These are phyloP conservation scores for Gobio occitaniae DNA, from an alignment of 2,797 vertebrate genomes.

Conservation along the genomic window DNA sequence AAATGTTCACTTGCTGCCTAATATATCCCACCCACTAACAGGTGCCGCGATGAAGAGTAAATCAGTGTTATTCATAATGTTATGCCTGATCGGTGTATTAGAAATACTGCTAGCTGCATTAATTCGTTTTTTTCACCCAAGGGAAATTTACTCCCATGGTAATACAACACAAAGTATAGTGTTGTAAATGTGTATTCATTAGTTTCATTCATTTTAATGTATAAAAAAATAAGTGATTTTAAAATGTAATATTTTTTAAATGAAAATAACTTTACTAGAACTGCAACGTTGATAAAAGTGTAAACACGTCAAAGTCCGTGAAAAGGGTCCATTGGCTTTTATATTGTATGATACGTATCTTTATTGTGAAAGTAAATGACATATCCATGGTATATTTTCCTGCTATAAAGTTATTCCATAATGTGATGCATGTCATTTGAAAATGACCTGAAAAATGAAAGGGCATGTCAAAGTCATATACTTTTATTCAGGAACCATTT, in stretches of 20 bases:
- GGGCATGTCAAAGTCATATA: slow-evolving; percentile 32
- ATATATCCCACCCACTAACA: no score
- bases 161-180: not conserved
- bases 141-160: not conserved
- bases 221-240: no score
- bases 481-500: slow-evolving; percentile 52
- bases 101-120: not conserved
- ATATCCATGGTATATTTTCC: not conserved
- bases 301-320: not conserved
- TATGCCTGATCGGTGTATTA: not conserved
- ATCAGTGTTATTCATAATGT: no score
- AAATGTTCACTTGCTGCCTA: no score
- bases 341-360: not conserved
- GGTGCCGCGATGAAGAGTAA: no score
- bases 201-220: no score
- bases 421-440: no score
- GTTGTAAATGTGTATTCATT: no score
- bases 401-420: not conserved
- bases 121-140: not conserved
- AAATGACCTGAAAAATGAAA: not conserved
- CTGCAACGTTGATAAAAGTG: not conserved
- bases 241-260: no score
- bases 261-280: not conserved
- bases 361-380: not conserved
- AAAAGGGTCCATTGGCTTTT: no score